Evolutionary conservation across 2,888 invertebrate genomes (phyloP).

Genomic region (Lucinisca nassula): DNA sequence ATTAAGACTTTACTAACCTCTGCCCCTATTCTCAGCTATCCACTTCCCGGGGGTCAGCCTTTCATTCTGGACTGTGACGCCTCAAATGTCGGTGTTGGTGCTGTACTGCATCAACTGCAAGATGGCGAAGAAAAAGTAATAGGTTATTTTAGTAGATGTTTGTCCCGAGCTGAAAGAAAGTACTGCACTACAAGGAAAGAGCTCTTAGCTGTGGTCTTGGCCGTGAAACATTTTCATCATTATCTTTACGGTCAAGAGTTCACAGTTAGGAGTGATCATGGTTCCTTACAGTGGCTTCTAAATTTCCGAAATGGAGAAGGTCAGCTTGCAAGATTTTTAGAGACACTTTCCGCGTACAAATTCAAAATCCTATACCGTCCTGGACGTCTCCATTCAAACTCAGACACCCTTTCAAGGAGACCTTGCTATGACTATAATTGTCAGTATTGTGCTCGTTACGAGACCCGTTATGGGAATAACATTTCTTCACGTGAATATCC

Average conservation of each 20-base stretch:
- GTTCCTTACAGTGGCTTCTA: neutral
- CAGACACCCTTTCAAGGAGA: neutral
- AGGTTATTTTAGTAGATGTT: neutral
- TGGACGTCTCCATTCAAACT: neutral
- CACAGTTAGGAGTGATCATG: too few species aligned
- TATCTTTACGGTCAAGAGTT: neutral
- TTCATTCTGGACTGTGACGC: neutral
- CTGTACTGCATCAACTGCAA: neutral
- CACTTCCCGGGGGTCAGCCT: neutral
- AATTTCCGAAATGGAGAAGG: conserved; percentile 5
- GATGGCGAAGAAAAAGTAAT: conserved; percentile 1
- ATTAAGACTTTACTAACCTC: neutral
- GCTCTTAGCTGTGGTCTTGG: neutral
- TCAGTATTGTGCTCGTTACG: neutral
- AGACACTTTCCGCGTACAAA: neutral
- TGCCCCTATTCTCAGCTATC: neutral
- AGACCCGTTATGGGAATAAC: neutral
- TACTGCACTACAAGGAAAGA: neutral
- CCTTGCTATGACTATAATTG: neutral
- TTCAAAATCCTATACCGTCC: neutral
- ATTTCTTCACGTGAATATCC: too few species aligned
- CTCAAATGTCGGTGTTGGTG: neutral
- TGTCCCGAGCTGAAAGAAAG: neutral
- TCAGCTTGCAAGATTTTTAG: neutral
- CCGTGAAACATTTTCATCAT: neutral